A percentile compares a stretch with the other conserved stretches of the same genome.
Evolutionary conservation across 2,797 vertebrate genomes (phyloP).

Genomic region (Chelidonichthys spinosus): DNA sequence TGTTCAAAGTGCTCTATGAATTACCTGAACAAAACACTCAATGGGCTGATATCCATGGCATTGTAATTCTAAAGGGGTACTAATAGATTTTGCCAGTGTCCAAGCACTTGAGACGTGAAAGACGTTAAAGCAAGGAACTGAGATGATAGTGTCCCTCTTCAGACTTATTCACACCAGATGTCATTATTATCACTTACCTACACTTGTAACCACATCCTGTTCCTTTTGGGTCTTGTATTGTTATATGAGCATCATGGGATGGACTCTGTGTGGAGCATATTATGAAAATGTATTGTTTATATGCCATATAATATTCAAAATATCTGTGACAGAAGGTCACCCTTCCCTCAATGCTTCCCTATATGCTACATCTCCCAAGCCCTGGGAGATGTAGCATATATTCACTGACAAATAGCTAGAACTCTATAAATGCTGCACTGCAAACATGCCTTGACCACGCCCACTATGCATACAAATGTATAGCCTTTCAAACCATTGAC

Average conservation of each 20-base stretch:
- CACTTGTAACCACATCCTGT: constrained; percentile 53
- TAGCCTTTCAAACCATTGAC: too few species aligned
- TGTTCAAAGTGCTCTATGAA: constrained; percentile 77
- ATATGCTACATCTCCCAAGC: too few species aligned
- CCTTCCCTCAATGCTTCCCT: background rate
- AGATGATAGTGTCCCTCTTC: constrained; percentile 68
- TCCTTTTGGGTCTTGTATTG: constrained; percentile 34
- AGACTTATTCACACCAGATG: constrained; percentile 70
- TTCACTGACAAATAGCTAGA: too few species aligned
- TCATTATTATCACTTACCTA: constrained; percentile 67
- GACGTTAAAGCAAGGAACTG: constrained; percentile 76
- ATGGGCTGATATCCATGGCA: constrained; percentile 72
- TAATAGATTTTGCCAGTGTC: constrained; percentile 83
- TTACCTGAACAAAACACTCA: constrained; percentile 83
- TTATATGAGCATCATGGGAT: constrained; percentile 20
- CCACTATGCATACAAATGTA: too few species aligned
- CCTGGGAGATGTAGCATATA: too few species aligned
- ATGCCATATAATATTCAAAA: background rate
- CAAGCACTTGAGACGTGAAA: constrained; percentile 80
- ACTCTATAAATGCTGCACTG: too few species aligned
- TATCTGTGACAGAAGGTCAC: background rate
- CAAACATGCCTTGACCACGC: too few species aligned
- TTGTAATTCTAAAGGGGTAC: constrained; percentile 76
- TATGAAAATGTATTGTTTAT: constrained; percentile 15
- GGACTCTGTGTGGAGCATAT: constrained; percentile 18